Conservation (phyloP, 1,140 invertebrate genomes). For the Aethina tumida region DNA sequence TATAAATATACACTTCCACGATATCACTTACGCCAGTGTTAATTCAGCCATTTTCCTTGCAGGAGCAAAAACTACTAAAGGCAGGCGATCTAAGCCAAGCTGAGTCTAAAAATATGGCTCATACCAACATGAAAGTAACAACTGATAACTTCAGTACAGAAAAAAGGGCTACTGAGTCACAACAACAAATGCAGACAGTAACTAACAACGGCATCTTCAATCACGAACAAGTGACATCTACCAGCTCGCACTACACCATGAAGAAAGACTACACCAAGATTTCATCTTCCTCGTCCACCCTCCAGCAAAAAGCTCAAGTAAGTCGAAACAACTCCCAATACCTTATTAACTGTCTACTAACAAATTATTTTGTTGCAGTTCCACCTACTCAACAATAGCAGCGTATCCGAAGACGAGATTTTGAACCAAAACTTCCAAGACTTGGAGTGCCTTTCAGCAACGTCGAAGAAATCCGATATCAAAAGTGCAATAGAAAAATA, state of each 20-base stretch:
- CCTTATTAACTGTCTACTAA: neutral
- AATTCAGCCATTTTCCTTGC: slow-evolving; percentile 27
- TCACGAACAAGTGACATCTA: slow-evolving; percentile 64
- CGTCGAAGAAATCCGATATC: slow-evolving; percentile 66
- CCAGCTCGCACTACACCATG: slow-evolving; percentile 62
- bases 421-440: slow-evolving; percentile 64
- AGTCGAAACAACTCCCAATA: no score
- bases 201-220: slow-evolving; percentile 68
- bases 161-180: slow-evolving; percentile 72
- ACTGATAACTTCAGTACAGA: slow-evolving; percentile 78
- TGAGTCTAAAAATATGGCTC: slow-evolving; percentile 68
- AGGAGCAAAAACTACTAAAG: slow-evolving; percentile 72
- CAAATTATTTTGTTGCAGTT: slow-evolving; percentile 46
- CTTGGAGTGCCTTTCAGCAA: slow-evolving; percentile 60
- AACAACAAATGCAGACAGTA: slow-evolving; percentile 73
- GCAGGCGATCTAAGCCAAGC: slow-evolving; percentile 73
- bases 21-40: no score
- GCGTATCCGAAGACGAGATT: slow-evolving; percentile 49
- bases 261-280: slow-evolving; percentile 53
- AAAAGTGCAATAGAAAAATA: slow-evolving; percentile 74
- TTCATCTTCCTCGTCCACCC: neutral
- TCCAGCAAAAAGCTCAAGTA: neutral
- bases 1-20: neutral
- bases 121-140: slow-evolving; percentile 64
- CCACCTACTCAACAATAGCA: slow-evolving; percentile 53